Conservation (phyloP, 2,888 invertebrate genomes). For the Nyleta sp. region DNA sequence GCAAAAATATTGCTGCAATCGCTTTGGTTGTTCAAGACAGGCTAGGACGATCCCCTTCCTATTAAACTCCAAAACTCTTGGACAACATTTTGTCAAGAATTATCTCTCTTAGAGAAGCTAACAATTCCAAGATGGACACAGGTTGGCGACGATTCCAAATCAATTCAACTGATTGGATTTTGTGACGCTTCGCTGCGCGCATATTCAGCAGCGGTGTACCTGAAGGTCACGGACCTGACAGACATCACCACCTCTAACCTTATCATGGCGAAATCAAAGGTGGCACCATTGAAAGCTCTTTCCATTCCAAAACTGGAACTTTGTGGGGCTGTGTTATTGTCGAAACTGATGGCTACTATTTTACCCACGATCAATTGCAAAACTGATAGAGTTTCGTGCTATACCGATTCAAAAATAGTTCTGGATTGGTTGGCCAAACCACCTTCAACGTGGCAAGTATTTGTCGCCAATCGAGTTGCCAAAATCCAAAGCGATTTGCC, state of each 20-base stretch:
- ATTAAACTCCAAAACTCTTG: too few species aligned
- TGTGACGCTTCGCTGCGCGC: background rate
- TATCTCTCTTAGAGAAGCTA: background rate
- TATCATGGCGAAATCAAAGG: too few species aligned
- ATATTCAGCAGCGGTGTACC: background rate
- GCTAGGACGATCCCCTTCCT: constrained; percentile 15
- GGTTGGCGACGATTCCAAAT: background rate
- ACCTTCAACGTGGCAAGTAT: background rate
- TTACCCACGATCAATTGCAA: too few species aligned
- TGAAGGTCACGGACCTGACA: background rate
- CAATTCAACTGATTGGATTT: too few species aligned
- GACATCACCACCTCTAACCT: background rate
- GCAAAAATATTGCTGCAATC: constrained; percentile 44
- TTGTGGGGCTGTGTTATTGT: too few species aligned
- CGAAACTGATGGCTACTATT: too few species aligned
- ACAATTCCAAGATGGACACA: background rate
- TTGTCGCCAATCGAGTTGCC: background rate
- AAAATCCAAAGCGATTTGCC: background rate
- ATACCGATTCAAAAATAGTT: background rate
- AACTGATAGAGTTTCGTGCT: background rate
- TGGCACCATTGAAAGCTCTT: too few species aligned
- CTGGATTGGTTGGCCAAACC: background rate
- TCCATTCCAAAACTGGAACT: too few species aligned
- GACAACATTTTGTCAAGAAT: too few species aligned
- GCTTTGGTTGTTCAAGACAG: constrained; percentile 27